Evolutionary conservation across 2,797 vertebrate species (phyloP).

Genomic region (Botia almorhae): DNA sequence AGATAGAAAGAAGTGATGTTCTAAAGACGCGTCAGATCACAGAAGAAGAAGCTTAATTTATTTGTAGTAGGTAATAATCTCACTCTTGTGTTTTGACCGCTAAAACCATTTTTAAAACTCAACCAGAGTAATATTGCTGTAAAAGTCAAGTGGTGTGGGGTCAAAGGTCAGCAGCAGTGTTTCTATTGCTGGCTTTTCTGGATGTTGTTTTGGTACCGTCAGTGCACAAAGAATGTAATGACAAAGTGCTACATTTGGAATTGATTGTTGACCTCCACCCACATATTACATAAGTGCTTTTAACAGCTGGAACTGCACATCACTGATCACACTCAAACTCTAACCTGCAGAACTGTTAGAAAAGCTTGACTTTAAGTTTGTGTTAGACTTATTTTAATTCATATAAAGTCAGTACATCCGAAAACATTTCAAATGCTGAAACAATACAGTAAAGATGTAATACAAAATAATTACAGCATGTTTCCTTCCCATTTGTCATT

Average conservation of each 20-base stretch:
- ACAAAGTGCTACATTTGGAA: constrained; percentile 61
- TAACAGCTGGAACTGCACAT: constrained; percentile 23
- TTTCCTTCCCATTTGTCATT: no score
- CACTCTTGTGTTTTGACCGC: background rate
- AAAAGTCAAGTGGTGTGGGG: background rate
- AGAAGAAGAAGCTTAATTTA: background rate
- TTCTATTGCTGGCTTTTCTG: constrained; percentile 3
- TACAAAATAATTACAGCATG: no score
- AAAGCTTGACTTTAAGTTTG: background rate
- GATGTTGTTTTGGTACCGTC: constrained; percentile 20
- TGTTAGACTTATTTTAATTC: background rate
- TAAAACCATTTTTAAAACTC: background rate
- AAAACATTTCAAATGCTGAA: no score
- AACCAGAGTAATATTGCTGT: background rate
- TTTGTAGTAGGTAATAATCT: background rate
- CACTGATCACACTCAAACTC: background rate
- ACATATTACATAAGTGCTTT: constrained; percentile 48
- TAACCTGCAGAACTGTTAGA: background rate
- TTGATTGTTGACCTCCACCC: constrained; percentile 56
- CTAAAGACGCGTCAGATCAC: background rate
- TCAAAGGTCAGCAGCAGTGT: background rate
- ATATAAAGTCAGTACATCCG: no score
- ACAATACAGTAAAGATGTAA: no score
- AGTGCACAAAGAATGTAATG: constrained; percentile 45
- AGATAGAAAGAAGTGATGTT: background rate